Base-by-base conservation (phyloP, 2,888 invertebrate genomes). In the Sarcophaga variegata region DNA sequence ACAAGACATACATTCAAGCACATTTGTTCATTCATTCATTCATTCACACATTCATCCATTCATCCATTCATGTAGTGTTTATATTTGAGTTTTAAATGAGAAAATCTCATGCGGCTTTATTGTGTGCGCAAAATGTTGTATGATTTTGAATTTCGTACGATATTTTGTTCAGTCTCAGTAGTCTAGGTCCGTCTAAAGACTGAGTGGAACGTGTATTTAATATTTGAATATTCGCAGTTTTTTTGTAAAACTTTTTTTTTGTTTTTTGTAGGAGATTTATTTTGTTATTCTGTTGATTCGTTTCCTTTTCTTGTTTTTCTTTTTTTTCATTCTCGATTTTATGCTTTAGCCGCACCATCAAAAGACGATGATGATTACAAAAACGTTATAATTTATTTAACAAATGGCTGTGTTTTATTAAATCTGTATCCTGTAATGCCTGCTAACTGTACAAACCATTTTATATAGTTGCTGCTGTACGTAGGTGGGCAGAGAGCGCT, bases 311-410 rank as follows among this genome's bases (percentile, higher is more conserved):
- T 49, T 49, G 3, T 49, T 12, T 49, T 49, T 4, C 4, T 12
- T 80, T 74, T 47, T 75, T 69, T 63, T 54, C 54, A n/a, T 64
- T 60, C 37, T 37, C 37, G 8, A 37, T 37, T 37, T 37, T 37
- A 49, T 62, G 2, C 6, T 80, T 45, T 14, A 47, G 20, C 60
- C 37, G 37, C 37, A 63, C 62, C 67, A 74, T 79, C n/a, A 54
- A 59, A 72, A 71, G 66, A 72, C 82, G 77, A 83, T 78, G 77
- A 83, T 78, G 71, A 66, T 83, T 77, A 77, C 64, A 67, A 83
- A 81, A 83, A 74, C 14, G 63, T 83, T 45, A 76, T 84, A 84
- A 84, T 75, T 84, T 83, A 83, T 83, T 83, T 79, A 83, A 49
- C 54, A 83, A 84, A 75, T 80, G 64, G 70, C 60, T 66, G 79